These are phyloP conservation scores for Embidobia sp. DNA, from an alignment of 2,888 invertebrate genomes.

Conservation along the genomic window DNA sequence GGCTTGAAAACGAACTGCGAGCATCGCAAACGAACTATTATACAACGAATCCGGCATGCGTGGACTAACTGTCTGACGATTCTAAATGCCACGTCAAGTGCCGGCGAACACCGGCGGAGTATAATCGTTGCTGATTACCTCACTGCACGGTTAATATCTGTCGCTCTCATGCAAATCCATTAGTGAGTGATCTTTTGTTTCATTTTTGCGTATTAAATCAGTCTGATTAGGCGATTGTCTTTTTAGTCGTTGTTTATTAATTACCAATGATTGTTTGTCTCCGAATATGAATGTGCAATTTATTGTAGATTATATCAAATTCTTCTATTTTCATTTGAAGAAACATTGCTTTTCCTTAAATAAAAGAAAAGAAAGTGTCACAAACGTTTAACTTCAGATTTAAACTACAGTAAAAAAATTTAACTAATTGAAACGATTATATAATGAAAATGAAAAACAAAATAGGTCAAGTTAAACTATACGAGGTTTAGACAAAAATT, in stretches of 20 bases:
- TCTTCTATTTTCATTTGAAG: too few relatives aligned
- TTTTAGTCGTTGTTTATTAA: constrained; percentile 26
- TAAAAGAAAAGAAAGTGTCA: too few relatives aligned
- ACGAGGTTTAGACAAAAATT: too few relatives aligned
- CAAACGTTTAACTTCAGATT: too few relatives aligned
- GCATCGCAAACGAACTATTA: constrained; percentile 68
- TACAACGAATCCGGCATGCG: constrained; percentile 58
- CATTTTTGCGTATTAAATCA: constrained; percentile 36
- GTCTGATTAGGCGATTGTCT: constrained; percentile 53
- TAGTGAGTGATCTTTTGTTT: constrained; percentile 40
- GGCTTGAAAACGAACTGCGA: constrained; percentile 55
- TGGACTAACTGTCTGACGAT: constrained; percentile 58
- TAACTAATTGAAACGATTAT: too few relatives aligned
- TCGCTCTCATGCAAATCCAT: constrained; percentile 39
- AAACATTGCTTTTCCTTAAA: too few relatives aligned
- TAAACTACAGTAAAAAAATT: too few relatives aligned
- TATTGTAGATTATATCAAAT: too few relatives aligned
- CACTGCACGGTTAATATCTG: constrained; percentile 47
- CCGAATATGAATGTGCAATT: not conserved
- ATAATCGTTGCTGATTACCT: constrained; percentile 66
- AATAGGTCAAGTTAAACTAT: too few relatives aligned
- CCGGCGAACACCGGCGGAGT: constrained; percentile 32
- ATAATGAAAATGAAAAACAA: too few relatives aligned
- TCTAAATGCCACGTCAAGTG: constrained; percentile 60
- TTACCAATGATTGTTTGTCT: constrained; percentile 10